These are phyloP conservation scores for Callyntrura sp. DNA, from an alignment of 2,888 invertebrate genomes.

Conservation along the genomic window DNA sequence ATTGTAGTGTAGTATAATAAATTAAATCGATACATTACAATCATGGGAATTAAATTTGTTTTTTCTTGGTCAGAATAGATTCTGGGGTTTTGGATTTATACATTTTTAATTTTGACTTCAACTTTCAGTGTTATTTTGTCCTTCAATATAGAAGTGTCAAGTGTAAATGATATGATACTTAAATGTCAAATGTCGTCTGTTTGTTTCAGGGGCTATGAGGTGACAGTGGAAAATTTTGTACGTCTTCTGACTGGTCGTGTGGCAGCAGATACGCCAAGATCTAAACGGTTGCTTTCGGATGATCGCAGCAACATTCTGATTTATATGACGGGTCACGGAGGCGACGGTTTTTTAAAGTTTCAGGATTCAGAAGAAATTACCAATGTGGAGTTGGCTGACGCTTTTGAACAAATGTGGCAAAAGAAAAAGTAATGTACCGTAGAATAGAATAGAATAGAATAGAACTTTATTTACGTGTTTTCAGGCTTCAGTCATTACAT, in stretches of 20 bases:
- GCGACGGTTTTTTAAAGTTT: conserved; percentile 99
- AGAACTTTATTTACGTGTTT: too few relatives aligned
- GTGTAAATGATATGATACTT: conserved; percentile 89
- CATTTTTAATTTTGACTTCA: too few relatives aligned
- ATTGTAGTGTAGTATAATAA: not conserved
- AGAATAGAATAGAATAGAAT: too few relatives aligned
- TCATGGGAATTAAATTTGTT: not conserved
- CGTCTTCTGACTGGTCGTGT: conserved; percentile 97
- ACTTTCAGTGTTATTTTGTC: conserved; percentile 83
- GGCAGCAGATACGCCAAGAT: conserved; percentile 96
- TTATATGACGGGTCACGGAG: conserved; percentile 98
- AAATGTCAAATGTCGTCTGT: conserved; percentile 12
- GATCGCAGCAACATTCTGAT: conserved; percentile 98
- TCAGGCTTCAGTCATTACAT: too few relatives aligned
- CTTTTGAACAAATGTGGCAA: conserved; percentile 99
- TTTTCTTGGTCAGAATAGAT: not conserved
- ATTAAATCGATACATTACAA: too few relatives aligned
- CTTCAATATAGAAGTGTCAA: conserved; percentile 95
- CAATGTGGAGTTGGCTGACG: conserved; percentile 99
- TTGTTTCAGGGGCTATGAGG: conserved; percentile 87
- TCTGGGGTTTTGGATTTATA: too few relatives aligned
- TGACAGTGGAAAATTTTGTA: conserved; percentile 99
- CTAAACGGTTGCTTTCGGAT: conserved; percentile 97
- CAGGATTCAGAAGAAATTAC: conserved; percentile 99
- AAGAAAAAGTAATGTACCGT: conserved; percentile 94